phyloP scores from a whole-genome alignment of 2,888 invertebrate genomes.

The Julus scanicus region DNA sequence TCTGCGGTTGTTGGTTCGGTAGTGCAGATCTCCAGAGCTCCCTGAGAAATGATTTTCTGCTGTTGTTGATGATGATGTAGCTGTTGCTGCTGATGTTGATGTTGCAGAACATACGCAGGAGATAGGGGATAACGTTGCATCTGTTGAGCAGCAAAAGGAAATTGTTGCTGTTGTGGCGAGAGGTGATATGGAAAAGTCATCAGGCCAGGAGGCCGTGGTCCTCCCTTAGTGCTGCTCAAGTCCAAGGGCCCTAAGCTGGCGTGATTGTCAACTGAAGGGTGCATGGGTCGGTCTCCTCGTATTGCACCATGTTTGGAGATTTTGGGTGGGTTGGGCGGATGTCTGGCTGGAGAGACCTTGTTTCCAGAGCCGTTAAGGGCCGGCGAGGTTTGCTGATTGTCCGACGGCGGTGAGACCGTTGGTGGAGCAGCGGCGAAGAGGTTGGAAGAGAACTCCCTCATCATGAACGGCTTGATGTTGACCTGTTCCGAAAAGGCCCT shows the following conservation, averaged over 20 bases:
- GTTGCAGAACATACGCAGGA: not conserved
- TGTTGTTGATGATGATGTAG: slow-evolving; percentile 58
- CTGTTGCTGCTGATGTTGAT: slow-evolving; percentile 34
- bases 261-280: not conserved
- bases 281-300: not conserved
- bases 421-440: slow-evolving; percentile 15
- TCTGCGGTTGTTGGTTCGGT: slow-evolving; percentile 59
- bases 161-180: slow-evolving; percentile 57
- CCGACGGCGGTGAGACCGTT: not conserved
- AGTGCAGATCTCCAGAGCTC: slow-evolving; percentile 62
- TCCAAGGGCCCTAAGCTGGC: slow-evolving; percentile 52
- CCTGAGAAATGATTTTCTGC: not conserved
- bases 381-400: not conserved
- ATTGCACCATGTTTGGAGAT: slow-evolving; percentile 49
- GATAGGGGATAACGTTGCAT: slow-evolving; percentile 37
- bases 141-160: not conserved
- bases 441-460: slow-evolving; percentile 50
- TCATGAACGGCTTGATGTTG: slow-evolving; percentile 34
- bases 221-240: slow-evolving; percentile 54
- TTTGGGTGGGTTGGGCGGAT: not conserved
- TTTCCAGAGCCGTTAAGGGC: not conserved
- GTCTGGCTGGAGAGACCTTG: slow-evolving; percentile 43
- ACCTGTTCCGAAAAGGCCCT: slow-evolving; percentile 56
- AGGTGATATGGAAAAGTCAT: slow-evolving; percentile 30
- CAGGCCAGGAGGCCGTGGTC: not conserved